Percentiles rank a stretch among this genome's conserved stretches.
These are phyloP conservation scores for Enteromius paludinosus DNA, from an alignment of 2,797 vertebrate genomes.

Conservation along the genomic window DNA sequence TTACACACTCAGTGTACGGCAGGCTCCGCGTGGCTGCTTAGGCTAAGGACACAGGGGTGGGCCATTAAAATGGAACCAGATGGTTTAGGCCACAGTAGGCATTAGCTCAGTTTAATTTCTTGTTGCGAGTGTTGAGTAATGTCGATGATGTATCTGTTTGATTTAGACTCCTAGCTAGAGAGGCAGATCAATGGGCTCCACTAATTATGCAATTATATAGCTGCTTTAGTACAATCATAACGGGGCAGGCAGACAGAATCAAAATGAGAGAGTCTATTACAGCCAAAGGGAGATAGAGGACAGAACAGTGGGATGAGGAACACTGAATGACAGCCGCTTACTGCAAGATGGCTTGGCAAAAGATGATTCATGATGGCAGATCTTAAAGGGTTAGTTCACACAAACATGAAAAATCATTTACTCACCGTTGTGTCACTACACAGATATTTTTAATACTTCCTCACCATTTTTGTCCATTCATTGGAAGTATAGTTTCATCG, in stretches of 20 bases:
- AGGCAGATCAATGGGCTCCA: conserved; percentile 58
- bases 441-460: neutral
- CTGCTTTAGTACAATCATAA: conserved; percentile 53
- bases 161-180: conserved; percentile 61
- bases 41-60: conserved; percentile 43
- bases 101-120: conserved; percentile 64
- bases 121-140: conserved; percentile 58
- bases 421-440: too few relatives aligned
- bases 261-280: conserved; percentile 52
- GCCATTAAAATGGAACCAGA: conserved; percentile 69
- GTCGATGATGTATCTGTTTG: conserved; percentile 58
- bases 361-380: neutral
- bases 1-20: conserved; percentile 61
- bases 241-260: conserved; percentile 43
- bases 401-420: neutral
- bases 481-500: neutral
- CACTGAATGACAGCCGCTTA: neutral
- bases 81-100: conserved; percentile 53
- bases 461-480: neutral
- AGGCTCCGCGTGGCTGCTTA: conserved; percentile 16
- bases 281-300: conserved; percentile 47
- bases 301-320: conserved; percentile 6
- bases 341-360: neutral
- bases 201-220: conserved; percentile 70
- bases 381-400: neutral